Conservation (phyloP, 1,140 invertebrate genomes). For the Euwallacea similis region DNA sequence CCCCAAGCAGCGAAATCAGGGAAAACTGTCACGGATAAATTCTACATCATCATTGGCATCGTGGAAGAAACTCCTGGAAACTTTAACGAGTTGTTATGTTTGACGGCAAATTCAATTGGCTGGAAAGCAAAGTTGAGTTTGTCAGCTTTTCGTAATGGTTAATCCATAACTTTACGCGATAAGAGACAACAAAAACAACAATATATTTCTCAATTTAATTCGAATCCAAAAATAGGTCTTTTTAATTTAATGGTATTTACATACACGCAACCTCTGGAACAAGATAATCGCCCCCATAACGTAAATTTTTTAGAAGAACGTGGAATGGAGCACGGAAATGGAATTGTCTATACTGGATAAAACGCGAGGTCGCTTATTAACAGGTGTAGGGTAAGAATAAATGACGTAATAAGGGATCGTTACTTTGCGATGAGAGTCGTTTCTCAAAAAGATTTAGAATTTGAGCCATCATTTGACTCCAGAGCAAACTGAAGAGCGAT, state of each 20-base stretch:
- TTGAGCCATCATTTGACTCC: no score
- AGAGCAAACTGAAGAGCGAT: no score
- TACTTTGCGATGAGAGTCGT: no score
- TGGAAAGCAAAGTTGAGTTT: background rate
- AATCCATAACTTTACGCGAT: background rate
- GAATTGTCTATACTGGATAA: no score
- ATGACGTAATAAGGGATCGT: no score
- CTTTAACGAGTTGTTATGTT: constrained; percentile 23
- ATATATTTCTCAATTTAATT: background rate
- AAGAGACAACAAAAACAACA: background rate
- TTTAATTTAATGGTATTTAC: background rate
- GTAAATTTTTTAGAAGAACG: no score
- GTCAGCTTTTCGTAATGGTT: background rate
- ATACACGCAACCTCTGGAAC: background rate
- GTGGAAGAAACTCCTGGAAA: background rate
- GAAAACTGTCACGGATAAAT: no score
- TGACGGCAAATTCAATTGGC: constrained; percentile 8
- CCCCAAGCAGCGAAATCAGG: no score
- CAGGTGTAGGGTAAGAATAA: no score
- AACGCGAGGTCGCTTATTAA: no score
- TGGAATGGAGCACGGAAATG: no score
- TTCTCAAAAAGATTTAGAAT: no score
- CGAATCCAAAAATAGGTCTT: background rate
- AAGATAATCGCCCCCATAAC: background rate
- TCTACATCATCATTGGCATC: constrained; percentile 1